Base-by-base conservation (phyloP, 2,113 vertebrate species). In the Fregetta grallaria region DNA sequence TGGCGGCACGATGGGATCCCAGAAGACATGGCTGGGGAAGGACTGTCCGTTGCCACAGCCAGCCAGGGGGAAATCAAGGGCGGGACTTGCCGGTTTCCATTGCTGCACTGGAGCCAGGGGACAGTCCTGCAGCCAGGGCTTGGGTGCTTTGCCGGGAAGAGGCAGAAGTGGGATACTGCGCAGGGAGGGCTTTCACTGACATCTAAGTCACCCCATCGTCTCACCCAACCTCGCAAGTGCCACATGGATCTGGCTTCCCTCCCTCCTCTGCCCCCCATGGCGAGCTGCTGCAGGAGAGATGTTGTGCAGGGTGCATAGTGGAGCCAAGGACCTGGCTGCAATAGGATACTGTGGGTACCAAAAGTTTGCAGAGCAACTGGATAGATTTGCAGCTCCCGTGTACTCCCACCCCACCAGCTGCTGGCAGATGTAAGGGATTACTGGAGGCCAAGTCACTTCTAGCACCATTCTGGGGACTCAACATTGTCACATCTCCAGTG, bases 291-390 rank as follows among this genome's bases (percentile, higher is more conserved):
- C 29, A 3, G 45, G 38, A n/a, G 38, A 23, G 59, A 20, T 2
- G 3, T 4, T 2, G 22, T 1, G 15, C n/a, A 8, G 42, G 3
- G 36, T 1, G 2, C 6, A 13, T 20, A 6, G 44, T 2, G 15
- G 47, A 70, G 34, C 40, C 1, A 6, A 47, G 75, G 42, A 16
- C 40, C 47, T 40, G 6, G 7, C n/a, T 26, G 45, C 40, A 3
- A 20, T 38, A 15, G 30, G 40, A 15, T 61, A 8, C 1, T 0
- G 42, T 2, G 40, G 36, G 27, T 18, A 59, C 65, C 50, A 15
- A 26, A 30, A 44, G 23, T n/a, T 10, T 71, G 12, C 29, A 30
- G 78, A 42, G 25, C 34, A 20, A 29, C 12, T 10, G 38, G 34
- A 4, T 22, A 8, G 65, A 30, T 19, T 7, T 3, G 1, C 49